Conservation (phyloP, 2,888 invertebrate genomes). For the Apamea epomidion region DNA sequence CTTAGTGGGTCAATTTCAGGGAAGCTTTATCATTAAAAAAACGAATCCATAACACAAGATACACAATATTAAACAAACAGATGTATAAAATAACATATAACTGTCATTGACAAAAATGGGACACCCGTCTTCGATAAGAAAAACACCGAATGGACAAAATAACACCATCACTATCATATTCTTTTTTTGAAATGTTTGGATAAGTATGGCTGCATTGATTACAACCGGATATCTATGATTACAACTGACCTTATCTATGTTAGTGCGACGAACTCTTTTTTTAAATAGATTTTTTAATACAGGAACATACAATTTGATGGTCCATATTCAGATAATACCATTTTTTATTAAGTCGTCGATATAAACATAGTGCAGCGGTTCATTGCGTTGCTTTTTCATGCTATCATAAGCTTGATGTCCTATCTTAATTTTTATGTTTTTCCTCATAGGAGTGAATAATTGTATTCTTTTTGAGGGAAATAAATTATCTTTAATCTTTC, state of each 20-base stretch:
- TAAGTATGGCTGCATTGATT: neutral
- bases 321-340: neutral
- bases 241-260: constrained; percentile 20
- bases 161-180: constrained; percentile 22
- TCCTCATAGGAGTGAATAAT: too few species aligned
- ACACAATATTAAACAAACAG: constrained; percentile 25
- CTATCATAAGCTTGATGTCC: too few species aligned
- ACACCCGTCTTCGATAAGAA: constrained; percentile 16
- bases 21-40: too few species aligned
- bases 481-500: too few species aligned
- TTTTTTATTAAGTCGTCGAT: neutral
- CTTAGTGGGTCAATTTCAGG: too few species aligned
- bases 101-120: constrained; percentile 15
- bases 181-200: constrained; percentile 26
- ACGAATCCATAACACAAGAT: constrained; percentile 10
- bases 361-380: too few species aligned
- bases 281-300: neutral
- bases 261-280: neutral
- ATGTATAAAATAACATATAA: constrained; percentile 1
- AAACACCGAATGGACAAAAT: constrained; percentile 1
- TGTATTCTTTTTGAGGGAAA: too few species aligned
- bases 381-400: too few species aligned
- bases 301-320: too few species aligned
- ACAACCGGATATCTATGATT: too few species aligned
- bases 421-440: too few species aligned